Percentiles rank a stretch among this genome's conserved stretches.
Conservation (phyloP, 2,113 vertebrate species). For the Peromyscus maniculatus region DNA sequence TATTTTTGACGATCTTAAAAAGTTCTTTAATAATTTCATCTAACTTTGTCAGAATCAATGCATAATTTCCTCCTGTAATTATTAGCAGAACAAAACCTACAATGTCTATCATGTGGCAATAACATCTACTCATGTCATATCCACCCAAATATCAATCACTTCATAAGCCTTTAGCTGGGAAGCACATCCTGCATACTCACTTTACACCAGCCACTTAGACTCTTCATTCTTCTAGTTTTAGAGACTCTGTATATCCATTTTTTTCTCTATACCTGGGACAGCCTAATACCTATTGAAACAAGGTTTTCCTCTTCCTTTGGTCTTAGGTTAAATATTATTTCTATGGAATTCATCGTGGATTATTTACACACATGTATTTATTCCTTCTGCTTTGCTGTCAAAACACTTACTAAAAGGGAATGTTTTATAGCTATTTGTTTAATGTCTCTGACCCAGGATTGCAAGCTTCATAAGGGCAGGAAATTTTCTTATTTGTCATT, state of each 20-base stretch:
- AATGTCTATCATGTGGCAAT: neutral
- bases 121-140: neutral
- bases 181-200: neutral
- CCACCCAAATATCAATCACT: neutral
- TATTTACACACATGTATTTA: neutral
- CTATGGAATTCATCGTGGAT: neutral
- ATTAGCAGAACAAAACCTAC: constrained; percentile 9
- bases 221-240: neutral
- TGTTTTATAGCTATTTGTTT: neutral
- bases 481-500: neutral
- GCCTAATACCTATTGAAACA: neutral
- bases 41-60: neutral
- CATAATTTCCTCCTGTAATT: neutral
- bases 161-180: neutral
- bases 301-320: neutral
- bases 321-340: neutral
- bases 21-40: constrained; percentile 4
- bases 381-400: neutral
- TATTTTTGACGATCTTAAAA: neutral
- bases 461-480: neutral
- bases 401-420: neutral
- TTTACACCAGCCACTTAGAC: neutral
- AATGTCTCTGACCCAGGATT: constrained; percentile 15
- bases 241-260: rapidly evolving
- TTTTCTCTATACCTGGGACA: neutral